A percentile compares a stretch with the other conserved stretches of the same genome.
Evolutionary conservation across 2,888 invertebrate species (phyloP).

Genomic region (Harpalus rubripes): DNA sequence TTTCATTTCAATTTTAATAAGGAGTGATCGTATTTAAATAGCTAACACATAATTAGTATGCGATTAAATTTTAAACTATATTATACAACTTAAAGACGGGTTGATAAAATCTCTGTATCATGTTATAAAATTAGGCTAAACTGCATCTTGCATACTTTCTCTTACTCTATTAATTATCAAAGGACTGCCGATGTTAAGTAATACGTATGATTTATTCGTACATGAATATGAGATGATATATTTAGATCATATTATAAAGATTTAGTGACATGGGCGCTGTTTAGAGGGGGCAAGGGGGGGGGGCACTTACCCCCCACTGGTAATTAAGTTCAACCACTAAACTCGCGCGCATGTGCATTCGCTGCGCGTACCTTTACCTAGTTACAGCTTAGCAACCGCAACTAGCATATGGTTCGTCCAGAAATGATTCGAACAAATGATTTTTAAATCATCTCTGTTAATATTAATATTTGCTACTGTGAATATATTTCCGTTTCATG

Average conservation of each 20-base stretch:
- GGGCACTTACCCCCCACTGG: too few relatives aligned
- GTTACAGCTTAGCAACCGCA: too few relatives aligned
- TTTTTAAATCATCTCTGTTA: too few relatives aligned
- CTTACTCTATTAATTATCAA: neutral
- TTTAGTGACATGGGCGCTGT: too few relatives aligned
- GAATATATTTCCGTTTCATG: too few relatives aligned
- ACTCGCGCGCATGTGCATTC: too few relatives aligned
- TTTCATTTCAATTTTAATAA: neutral
- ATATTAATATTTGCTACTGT: too few relatives aligned
- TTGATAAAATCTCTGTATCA: neutral
- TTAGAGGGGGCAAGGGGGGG: too few relatives aligned
- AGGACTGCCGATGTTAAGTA: neutral
- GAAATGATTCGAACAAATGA: too few relatives aligned
- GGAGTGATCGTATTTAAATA: neutral
- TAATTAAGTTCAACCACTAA: too few relatives aligned
- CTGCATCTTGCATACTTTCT: neutral
- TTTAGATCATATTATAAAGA: neutral
- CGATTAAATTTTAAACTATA: slow-evolving; percentile 21
- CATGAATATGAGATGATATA: neutral
- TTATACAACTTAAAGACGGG: slow-evolving; percentile 31
- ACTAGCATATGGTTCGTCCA: too few relatives aligned
- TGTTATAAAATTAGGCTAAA: slow-evolving; percentile 34
- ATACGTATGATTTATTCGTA: neutral
- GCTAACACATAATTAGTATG: neutral
- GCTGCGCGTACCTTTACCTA: too few relatives aligned